Evolutionary conservation across 2,797 vertebrate genomes (phyloP).

Genomic region (Anguilla megastoma): DNA sequence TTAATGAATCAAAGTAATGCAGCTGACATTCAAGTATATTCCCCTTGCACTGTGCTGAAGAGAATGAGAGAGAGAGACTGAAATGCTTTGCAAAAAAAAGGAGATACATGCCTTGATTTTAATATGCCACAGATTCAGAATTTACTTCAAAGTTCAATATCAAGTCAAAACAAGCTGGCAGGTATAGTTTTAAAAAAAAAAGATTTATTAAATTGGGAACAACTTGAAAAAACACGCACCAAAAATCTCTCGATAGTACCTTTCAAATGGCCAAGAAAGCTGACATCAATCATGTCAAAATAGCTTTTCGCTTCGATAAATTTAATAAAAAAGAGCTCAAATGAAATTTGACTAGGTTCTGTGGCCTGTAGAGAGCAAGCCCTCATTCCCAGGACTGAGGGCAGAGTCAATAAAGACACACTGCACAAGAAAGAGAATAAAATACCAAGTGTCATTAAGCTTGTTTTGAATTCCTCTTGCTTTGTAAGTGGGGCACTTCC

Average conservation of each 20-base stretch:
- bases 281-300: neutral
- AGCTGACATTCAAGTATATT: neutral
- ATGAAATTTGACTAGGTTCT: conserved; percentile 42
- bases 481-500: neutral
- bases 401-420: conserved; percentile 34
- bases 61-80: neutral
- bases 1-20: neutral
- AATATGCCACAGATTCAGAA: neutral
- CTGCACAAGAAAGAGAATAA: conserved; percentile 36
- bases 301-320: conserved; percentile 18
- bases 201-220: neutral
- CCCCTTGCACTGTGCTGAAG: neutral
- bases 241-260: neutral
- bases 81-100: neutral
- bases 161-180: neutral
- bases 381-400: conserved; percentile 51
- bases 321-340: conserved; percentile 18
- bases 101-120: neutral
- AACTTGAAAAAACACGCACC: neutral
- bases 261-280: neutral
- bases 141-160: neutral
- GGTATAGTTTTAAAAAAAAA: neutral
- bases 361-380: conserved; percentile 44
- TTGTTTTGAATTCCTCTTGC: conserved; percentile 30
- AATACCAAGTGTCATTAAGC: conserved; percentile 44